Base-by-base conservation (phyloP, 2,113 vertebrate species). In the Pelusios castaneus region DNA sequence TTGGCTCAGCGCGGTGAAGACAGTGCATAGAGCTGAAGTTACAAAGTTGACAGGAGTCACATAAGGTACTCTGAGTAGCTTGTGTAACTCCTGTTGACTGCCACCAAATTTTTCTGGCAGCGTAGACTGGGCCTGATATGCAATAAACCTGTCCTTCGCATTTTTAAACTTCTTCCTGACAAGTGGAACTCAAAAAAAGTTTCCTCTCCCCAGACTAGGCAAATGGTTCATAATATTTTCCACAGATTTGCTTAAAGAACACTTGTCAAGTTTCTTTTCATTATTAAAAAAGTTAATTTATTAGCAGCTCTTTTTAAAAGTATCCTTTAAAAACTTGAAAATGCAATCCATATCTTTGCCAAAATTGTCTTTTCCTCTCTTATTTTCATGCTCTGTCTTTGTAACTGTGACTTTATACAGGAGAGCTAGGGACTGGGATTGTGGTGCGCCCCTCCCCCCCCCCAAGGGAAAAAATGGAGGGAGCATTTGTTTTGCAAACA, bases 381-480 rank as follows among this genome's bases (percentile, higher is more conserved):
- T 75, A 34, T 34, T 89, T 70, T 80, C 45, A 49, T 52, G 54
- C 5, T 78, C 76, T 49, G 47, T 12, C 34, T 92, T 87, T 93
- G 27, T 52, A 70, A 0, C 13, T 51, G 10, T 51, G 12, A 4
- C 1, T 78, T 79, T 34, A 21, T 14, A 8, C 5, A 8, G 0
- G 4, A 22, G 51, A 47, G 25, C 2, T 19, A 47, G 41, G 31
- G 81, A 38, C 82, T 89, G 79, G n/a, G 76, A 0, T 25, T 7
- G 52, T 80, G 67, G 4, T 5, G 2, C n/a, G 49, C 24, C 76
- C 5, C 2, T 8, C 78, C 84, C 86, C 34, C 29, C 52, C 86
- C 34, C 29, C 56, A 60, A 77, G 79, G 49, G 8, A 80, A 88
- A 56, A 79, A 14, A 21, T 63, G 38, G 47, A 41, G 10, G 5